phyloP scores from a whole-genome alignment of 2,888 invertebrate species.

The Drosophila crucigera region DNA sequence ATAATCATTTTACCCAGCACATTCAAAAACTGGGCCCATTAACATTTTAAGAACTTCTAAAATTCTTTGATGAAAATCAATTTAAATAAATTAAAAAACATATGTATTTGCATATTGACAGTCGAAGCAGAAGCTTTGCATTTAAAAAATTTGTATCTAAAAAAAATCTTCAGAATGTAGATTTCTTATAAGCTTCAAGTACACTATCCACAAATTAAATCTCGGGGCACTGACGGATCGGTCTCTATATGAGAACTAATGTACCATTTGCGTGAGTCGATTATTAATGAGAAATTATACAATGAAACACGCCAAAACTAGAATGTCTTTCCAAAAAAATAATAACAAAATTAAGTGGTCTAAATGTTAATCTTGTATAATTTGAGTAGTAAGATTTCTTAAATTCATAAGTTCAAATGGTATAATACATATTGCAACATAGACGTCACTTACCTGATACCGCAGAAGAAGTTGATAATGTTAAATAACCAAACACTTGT shows the following conservation, averaged over 20 bases:
- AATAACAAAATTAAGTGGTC: not conserved
- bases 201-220: not conserved
- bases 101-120: too few species aligned
- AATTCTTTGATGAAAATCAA: too few species aligned
- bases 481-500: slow-evolving; percentile 81
- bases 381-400: not conserved
- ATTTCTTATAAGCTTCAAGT: too few species aligned
- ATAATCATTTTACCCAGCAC: not conserved
- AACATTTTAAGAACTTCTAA: too few species aligned
- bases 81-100: too few species aligned
- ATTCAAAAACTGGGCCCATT: not conserved
- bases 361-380: not conserved
- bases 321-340: not conserved
- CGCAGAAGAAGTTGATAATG: slow-evolving; percentile 73
- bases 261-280: not conserved
- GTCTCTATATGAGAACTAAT: not conserved
- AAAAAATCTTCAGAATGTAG: too few species aligned
- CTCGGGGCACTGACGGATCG: not conserved
- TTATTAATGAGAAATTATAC: not conserved
- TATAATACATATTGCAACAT: not conserved
- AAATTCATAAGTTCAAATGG: not conserved
- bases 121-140: too few species aligned
- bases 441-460: slow-evolving; percentile 72
- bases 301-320: not conserved
- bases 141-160: too few species aligned